Evolutionary conservation across 2,888 invertebrate species (phyloP), one percentile per base, ranked within the genome.

Genomic region (Drosophila anomelani): DNA sequence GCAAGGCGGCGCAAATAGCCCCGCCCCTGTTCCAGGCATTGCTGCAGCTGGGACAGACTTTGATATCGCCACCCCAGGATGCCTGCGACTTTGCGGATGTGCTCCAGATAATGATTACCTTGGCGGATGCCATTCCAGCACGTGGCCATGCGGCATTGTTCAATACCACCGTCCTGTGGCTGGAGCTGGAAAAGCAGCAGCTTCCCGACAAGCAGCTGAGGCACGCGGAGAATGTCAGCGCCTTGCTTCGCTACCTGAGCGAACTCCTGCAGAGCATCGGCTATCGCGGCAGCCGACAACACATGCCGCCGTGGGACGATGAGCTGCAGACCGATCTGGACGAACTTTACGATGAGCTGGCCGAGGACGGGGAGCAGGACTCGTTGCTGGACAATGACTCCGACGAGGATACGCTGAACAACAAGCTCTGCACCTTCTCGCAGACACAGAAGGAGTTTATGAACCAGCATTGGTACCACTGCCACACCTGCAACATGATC

Each of bases 381-480:
- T 97, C 96, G 32, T 95, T 96, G 20, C 97, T 98, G 87, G 98
- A 98, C 51, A 53, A 53, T 92, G 93, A 93, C 73, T 93, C 92
- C 0, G 93, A 93, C 66, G 93, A 93, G 75, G 93, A 93, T 67
- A 92, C 92, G 64, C 77, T 93, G 0, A 91, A 92, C 39, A 92
- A 92, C 69, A 97, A 98, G 92, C 94, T 99, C 15, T 99, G 99
- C 93, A 99, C 99, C 0, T 99, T 98, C 93, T 98, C 98, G 8
- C 95, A 98, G 61, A 99, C 99, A 0, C 98, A 98, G 91, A 98
- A 98, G 90, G 99, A 99, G 92, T 99, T 98, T 92, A 98, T 98
- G 97, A 98, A 98, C 93, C 99, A 97, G 91, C 98, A 98, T 91
- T 97, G 98, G 98, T 99, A 99, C 93, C 99, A 99, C 93, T 99